Conservation (phyloP, 2,113 vertebrate species). For the Phasianus colchicus region DNA sequence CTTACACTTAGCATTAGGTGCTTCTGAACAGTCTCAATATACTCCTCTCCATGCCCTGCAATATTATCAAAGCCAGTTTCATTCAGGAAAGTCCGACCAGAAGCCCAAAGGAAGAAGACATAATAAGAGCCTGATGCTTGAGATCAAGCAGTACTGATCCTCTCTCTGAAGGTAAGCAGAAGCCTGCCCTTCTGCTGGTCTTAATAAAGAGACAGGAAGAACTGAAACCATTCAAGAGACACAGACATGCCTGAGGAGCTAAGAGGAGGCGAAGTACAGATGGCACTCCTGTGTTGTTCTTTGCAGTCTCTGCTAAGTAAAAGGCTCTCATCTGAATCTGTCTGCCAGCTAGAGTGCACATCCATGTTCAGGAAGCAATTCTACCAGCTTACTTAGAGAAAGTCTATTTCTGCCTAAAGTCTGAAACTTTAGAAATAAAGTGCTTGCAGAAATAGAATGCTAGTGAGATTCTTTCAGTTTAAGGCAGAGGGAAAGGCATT, state of each 20-base stretch:
- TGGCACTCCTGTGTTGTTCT: not conserved
- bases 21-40: not conserved
- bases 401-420: not conserved
- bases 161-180: not conserved
- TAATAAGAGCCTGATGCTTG: not conserved
- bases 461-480: constrained; percentile 18
- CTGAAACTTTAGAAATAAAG: not conserved
- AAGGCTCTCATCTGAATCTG: not conserved
- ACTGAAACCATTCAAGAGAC: not conserved
- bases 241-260: not conserved
- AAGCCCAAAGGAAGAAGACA: not conserved
- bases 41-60: not conserved
- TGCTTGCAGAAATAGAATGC: constrained; percentile 4
- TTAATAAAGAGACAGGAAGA: not conserved
- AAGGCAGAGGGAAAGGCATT: constrained; percentile 24
- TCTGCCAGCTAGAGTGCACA: not conserved
- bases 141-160: not conserved
- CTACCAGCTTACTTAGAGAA: not conserved
- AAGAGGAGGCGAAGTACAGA: not conserved
- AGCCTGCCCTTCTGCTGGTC: not conserved
- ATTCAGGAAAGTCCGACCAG: not conserved
- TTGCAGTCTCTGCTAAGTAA: not conserved
- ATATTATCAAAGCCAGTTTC: not conserved
- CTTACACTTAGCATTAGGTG: not conserved
- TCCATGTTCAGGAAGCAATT: not conserved